A percentile compares a stretch with the other conserved stretches of the same genome.
These are phyloP conservation scores for Sebastes kiyomatsui DNA, from an alignment of 2,797 vertebrate genomes.

Conservation along the genomic window DNA sequence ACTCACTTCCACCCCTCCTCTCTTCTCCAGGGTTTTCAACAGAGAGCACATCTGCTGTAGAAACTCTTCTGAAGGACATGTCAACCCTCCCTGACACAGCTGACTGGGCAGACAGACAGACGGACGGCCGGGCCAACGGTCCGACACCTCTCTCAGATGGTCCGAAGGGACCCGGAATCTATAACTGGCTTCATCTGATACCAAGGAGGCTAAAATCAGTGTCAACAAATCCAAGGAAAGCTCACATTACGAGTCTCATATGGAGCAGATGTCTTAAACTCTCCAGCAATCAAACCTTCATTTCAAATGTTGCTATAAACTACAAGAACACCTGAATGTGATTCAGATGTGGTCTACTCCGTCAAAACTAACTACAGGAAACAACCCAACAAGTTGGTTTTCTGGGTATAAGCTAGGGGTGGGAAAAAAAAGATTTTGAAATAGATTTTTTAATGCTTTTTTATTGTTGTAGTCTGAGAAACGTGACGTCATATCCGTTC, in stretches of 20 bases:
- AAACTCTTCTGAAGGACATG: conserved; percentile 52
- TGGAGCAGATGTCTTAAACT: neutral
- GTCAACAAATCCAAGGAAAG: neutral
- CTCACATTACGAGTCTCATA: neutral
- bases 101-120: conserved; percentile 47
- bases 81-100: conserved; percentile 41
- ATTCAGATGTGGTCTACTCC: neutral
- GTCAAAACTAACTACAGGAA: neutral
- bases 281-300: fast-evolving
- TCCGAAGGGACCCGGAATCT: conserved; percentile 4
- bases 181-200: neutral
- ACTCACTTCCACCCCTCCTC: neutral
- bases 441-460: too few species aligned
- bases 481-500: too few species aligned
- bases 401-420: neutral
- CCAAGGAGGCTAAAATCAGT: neutral
- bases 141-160: conserved; percentile 1
- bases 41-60: conserved; percentile 58
- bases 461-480: too few species aligned
- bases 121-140: neutral
- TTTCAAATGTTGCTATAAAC: neutral
- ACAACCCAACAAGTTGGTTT: neutral
- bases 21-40: conserved; percentile 45
- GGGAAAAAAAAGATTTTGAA: too few species aligned
- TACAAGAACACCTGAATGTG: neutral